A percentile compares a stretch with the other conserved stretches of the same genome.
phyloP scores from a whole-genome alignment of 2,113 vertebrate species.

The Cavia aperea region DNA sequence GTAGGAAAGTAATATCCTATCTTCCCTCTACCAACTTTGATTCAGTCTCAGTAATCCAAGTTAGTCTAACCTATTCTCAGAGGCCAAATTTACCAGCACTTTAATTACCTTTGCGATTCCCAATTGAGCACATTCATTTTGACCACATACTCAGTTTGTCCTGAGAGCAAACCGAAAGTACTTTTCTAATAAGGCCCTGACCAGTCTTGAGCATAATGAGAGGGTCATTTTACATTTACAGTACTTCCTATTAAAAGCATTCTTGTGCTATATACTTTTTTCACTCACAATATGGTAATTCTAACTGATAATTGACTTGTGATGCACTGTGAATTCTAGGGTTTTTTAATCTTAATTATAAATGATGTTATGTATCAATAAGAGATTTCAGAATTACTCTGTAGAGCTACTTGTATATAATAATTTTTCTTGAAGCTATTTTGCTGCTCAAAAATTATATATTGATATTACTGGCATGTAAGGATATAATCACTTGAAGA shows the following conservation, averaged over 20 bases:
- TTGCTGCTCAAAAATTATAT: background rate
- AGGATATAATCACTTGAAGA: background rate
- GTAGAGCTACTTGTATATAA: background rate
- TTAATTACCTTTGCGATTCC: conserved; percentile 58
- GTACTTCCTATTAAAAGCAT: background rate
- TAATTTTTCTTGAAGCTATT: background rate
- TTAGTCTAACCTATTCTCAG: conserved; percentile 38
- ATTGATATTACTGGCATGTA: background rate
- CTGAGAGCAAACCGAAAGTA: conserved; percentile 45
- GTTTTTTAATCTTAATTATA: conserved; percentile 21
- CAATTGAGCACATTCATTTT: conserved; percentile 41
- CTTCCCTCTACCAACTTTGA: conserved; percentile 15
- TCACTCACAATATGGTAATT: background rate
- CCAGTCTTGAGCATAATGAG: conserved; percentile 6
- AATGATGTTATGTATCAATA: background rate
- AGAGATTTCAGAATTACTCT: background rate
- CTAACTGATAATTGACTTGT: conserved; percentile 18
- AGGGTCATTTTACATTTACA: conserved; percentile 28
- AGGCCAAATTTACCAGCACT: conserved; percentile 48
- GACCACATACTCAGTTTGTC: conserved; percentile 36
- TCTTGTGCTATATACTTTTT: background rate
- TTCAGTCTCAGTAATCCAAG: conserved; percentile 39
- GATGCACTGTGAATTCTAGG: background rate
- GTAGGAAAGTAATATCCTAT: conserved; percentile 31
- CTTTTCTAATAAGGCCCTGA: conserved; percentile 43